These are phyloP conservation scores for Nymphicus hollandicus DNA, from an alignment of 2,113 vertebrate species.

Conservation along the genomic window DNA sequence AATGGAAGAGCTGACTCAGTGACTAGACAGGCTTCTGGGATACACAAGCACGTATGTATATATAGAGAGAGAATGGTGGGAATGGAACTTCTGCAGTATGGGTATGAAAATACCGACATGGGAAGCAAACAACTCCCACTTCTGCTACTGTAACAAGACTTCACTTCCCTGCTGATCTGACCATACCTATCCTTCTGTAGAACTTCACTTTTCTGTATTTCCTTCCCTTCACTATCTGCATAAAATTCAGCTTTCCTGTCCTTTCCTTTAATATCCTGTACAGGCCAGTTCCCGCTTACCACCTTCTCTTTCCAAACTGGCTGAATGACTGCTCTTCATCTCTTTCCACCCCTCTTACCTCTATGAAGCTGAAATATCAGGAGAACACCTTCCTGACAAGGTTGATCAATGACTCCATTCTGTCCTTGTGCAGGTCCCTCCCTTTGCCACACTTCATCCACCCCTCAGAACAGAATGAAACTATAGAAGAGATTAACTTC, in stretches of 20 bases:
- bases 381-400: constrained; percentile 66
- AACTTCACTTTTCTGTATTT: not conserved
- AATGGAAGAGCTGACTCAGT: constrained; percentile 45
- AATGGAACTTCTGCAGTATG: constrained; percentile 51
- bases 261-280: not conserved
- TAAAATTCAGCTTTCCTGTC: constrained; percentile 1
- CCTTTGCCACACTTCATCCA: constrained; percentile 65
- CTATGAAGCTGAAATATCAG: constrained; percentile 63
- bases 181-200: not conserved
- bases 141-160: not conserved
- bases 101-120: constrained; percentile 6
- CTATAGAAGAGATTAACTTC: constrained; percentile 68
- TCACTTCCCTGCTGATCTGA: not conserved
- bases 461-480: constrained; percentile 68
- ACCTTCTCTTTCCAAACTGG: constrained; percentile 3
- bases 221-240: not conserved
- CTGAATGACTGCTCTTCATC: constrained; percentile 39
- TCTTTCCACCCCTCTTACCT: constrained; percentile 67
- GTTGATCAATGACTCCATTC: constrained; percentile 67
- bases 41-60: constrained; percentile 31
- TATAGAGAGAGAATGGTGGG: not conserved
- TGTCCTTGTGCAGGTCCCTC: constrained; percentile 66
- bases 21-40: constrained; percentile 12
- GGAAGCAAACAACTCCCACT: constrained; percentile 60
- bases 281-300: constrained; percentile 17